These are phyloP conservation scores for Myzus persicae DNA, from an alignment of 1,140 invertebrate species.

Conservation along the genomic window DNA sequence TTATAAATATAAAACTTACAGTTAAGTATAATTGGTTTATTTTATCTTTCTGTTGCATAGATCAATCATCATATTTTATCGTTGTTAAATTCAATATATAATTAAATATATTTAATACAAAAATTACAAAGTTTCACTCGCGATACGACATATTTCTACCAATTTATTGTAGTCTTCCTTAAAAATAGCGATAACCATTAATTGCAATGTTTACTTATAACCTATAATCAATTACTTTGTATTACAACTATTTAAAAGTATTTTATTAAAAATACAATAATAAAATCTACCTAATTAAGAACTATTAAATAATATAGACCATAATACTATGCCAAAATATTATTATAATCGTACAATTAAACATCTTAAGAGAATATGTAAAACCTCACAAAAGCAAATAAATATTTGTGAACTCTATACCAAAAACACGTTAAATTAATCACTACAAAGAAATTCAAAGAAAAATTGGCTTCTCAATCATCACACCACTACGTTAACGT, in stretches of 20 bases:
- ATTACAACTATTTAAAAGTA: neutral
- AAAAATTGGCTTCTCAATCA: neutral
- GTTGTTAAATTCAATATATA: neutral
- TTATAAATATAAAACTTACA: neutral
- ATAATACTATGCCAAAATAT: neutral
- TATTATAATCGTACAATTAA: constrained; percentile 21
- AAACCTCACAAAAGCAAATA: constrained; percentile 25
- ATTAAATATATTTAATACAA: neutral
- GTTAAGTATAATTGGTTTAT: neutral
- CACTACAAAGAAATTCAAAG: neutral
- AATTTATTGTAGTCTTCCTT: neutral
- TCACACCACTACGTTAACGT: neutral
- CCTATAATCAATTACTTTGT: neutral
- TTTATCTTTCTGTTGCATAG: neutral
- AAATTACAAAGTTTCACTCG: constrained; percentile 23
- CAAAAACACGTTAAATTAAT: neutral
- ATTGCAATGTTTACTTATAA: neutral
- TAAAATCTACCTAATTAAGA: constrained; percentile 31
- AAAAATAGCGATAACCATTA: constrained; percentile 1
- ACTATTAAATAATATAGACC: neutral
- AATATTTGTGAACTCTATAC: neutral
- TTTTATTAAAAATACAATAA: constrained; percentile 19
- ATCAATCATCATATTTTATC: neutral
- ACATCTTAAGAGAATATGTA: neutral
- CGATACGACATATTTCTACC: neutral